Base-by-base conservation (phyloP, 2,888 invertebrate genomes). In the Dasypogon diadema region DNA sequence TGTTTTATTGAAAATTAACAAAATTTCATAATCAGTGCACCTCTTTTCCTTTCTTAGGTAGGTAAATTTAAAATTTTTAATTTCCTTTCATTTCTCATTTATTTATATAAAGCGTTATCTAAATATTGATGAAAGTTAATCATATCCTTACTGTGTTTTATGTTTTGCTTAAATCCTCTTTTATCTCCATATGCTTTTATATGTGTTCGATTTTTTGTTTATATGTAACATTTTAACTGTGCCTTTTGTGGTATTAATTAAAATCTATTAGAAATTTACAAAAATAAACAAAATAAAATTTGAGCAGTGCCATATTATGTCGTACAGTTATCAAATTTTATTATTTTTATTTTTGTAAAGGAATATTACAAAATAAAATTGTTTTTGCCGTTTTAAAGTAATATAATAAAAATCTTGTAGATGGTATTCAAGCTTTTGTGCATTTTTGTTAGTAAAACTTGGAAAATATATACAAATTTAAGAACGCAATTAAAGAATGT, bases 381-480 rank as follows among this genome's bases (percentile, higher is more conserved):
- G 22, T 65, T 21, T 37, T 65, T 65, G 12, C 21, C 2, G 37
- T 14, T 24, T 42, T 54, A 10, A 70, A 16, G 22, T 54, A 26
- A 46, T 51, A 21, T n/a, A 14, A 54, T 34, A 18, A 51, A 6
- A 48, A n/a, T 54, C 51, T 75, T 77, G 77, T 75, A 75, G 77
- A 75, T 63, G 58, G 63, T 51, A 60, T 70, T 77, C 51, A 42
- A 60, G 74, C 75, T 51, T 75, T 56, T 70, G 74, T 75, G 70
- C 70, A 75, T 77, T 68, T 75, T 55, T 77, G 75, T 77, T 73
- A 48, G 58, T 30, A 72, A 75, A 54, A 48, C 72, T 77, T 77
- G 77, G 77, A 77, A 77, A 77, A 77, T 77, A 77, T 77, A 77
- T 77, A 77, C 46, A 58, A 60, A 60, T 60, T 55, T 12, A 68